Base-by-base conservation (phyloP, 1,140 invertebrate species). In the Drosophila tristis region DNA sequence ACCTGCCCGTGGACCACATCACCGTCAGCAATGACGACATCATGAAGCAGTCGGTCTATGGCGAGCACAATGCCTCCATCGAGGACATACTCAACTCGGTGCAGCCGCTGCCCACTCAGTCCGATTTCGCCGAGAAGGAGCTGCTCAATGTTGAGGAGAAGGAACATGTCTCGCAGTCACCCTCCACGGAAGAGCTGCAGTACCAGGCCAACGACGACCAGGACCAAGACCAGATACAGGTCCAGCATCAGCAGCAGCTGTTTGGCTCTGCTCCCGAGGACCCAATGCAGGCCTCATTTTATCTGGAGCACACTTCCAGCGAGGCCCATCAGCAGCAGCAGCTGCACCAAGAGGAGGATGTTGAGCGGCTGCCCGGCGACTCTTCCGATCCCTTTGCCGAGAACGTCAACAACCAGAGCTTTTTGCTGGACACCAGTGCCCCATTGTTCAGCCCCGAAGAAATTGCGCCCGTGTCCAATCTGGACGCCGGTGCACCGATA, bases 81-180 rank as follows among this genome's bases (percentile, higher is more conserved):
- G 82, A 89, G 53, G 86, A 91, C 43, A 84, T 91, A n/a, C 47
- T 91, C 0, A 91, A 91, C 45, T 90, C 90, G 1, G 90, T 91
- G n/a, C 90, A 91, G 35, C 74, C 75, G 5, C 44, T 91, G 49
- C 90, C 90, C 6, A 61, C 51, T 23, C 65, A 75, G 6, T 7
- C 49, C 3, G 82, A 80, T 20, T 59, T 78, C 2, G 60, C 57
- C 23, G 78, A 80, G 15, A 89, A 87, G 56, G 84, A 89, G 56
- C 31, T 84, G 39, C 63, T 91, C 4, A 61, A 91, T 43, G 80
- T 90, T 2, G 86, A 91, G 47, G 90, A 91, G n/a, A 91, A 91
- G 58, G 90, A 91, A 45, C 76, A 77, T 31, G 66, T 91, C 2
- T 90, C 90, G 2, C 76, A 91, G 44, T 91, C 90, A 1, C 85